Evolutionary conservation across 1,140 invertebrate genomes (phyloP).

Genomic region (Dolichoris vasculosae): DNA sequence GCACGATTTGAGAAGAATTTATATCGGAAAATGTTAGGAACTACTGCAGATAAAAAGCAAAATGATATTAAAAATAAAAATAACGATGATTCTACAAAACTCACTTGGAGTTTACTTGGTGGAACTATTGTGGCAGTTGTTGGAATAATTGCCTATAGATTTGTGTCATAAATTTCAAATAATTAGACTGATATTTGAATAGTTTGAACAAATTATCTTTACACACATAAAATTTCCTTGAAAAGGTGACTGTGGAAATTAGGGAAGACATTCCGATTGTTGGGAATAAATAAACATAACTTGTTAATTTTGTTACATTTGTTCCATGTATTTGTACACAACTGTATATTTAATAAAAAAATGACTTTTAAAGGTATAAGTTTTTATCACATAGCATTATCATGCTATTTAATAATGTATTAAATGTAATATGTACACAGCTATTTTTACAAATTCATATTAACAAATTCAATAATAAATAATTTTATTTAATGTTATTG

Average conservation of each 20-base stretch:
- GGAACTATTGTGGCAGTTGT: constrained; percentile 65
- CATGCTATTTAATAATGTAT: constrained; percentile 44
- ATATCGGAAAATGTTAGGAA: constrained; percentile 81
- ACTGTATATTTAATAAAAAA: constrained; percentile 56
- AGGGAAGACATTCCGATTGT: constrained; percentile 48
- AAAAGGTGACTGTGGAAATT: constrained; percentile 10
- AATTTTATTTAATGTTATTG: constrained; percentile 46
- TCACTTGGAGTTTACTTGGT: constrained; percentile 68
- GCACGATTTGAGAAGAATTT: constrained; percentile 77
- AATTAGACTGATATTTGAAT: constrained; percentile 61
- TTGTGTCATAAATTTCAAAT: constrained; percentile 60
- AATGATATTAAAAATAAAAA: constrained; percentile 50
- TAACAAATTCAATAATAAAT: constrained; percentile 42
- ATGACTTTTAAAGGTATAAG: constrained; percentile 43
- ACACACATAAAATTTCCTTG: constrained; percentile 5
- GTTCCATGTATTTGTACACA: constrained; percentile 52
- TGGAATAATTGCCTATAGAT: constrained; percentile 67
- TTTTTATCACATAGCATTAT: constrained; percentile 36
- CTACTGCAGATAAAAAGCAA: constrained; percentile 53
- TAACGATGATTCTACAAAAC: constrained; percentile 53
- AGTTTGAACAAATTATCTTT: constrained; percentile 36
- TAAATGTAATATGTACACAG: constrained; percentile 49
- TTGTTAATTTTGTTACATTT: constrained; percentile 54
- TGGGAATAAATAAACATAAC: constrained; percentile 43
- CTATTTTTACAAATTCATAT: constrained; percentile 50